Conservation (phyloP, 2,113 vertebrate genomes). For the Thymallus thymallus region DNA sequence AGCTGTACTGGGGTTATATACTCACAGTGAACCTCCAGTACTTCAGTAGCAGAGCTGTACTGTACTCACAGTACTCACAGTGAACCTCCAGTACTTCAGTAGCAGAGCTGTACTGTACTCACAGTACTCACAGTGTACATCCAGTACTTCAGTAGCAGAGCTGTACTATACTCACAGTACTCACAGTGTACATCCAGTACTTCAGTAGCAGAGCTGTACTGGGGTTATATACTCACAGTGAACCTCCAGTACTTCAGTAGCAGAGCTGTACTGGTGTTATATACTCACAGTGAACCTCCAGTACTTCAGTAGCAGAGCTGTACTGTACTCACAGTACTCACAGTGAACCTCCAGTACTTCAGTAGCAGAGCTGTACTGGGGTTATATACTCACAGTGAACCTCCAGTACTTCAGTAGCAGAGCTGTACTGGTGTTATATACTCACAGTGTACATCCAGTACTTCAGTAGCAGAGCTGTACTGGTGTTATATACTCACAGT, state of each 20-base stretch:
- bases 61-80: too few species aligned
- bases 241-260: constrained; percentile 94
- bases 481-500: constrained; percentile 99
- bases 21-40: constrained; percentile 99
- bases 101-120: too few species aligned
- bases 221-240: constrained; percentile 99
- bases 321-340: too few species aligned
- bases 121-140: constrained; percentile 99
- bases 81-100: constrained; percentile 96
- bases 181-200: constrained; percentile 98
- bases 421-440: too few species aligned
- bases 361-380: too few species aligned
- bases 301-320: constrained; percentile 90
- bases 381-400: constrained; percentile 99
- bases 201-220: too few species aligned
- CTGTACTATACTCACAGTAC: too few species aligned
- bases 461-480: constrained; percentile 91
- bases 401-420: constrained; percentile 93
- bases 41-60: constrained; percentile 91
- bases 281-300: constrained; percentile 99
- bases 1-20: too few species aligned
- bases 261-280: too few species aligned
- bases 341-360: constrained; percentile 98
- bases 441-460: constrained; percentile 99
- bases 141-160: constrained; percentile 92